Evolutionary conservation across 2,888 invertebrate genomes (phyloP).

Genomic region (Nemurella pictetii): DNA sequence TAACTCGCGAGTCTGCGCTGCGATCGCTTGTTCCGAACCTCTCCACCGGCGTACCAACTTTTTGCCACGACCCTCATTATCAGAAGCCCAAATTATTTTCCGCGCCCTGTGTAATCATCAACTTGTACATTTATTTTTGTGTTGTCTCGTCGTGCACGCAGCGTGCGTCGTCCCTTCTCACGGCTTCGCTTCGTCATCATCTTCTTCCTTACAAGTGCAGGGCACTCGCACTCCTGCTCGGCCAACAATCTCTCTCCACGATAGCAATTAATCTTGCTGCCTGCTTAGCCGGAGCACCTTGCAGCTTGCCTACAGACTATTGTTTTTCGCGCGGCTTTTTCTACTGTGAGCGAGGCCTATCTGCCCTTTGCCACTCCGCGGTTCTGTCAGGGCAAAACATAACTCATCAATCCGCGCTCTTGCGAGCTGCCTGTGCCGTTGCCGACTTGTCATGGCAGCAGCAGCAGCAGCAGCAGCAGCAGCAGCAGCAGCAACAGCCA

Average conservation of each 20-base stretch:
- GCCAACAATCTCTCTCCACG: neutral
- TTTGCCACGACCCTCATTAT: too few species aligned
- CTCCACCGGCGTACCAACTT: too few species aligned
- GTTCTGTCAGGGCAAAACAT: neutral
- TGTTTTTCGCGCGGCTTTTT: conserved; percentile 9
- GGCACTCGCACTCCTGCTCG: neutral
- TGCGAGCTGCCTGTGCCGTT: neutral
- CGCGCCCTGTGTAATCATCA: too few species aligned
- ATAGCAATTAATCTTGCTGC: neutral
- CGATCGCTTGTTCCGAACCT: too few species aligned
- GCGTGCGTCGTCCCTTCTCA: too few species aligned
- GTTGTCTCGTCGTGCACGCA: too few species aligned
- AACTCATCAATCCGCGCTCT: neutral
- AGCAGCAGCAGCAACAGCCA: neutral
- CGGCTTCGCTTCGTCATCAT: too few species aligned
- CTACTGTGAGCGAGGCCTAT: neutral
- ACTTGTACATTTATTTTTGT: too few species aligned
- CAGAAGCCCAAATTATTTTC: too few species aligned
- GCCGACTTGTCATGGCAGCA: neutral
- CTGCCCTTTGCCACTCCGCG: neutral
- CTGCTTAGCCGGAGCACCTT: neutral
- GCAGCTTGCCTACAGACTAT: neutral
- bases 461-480: neutral
- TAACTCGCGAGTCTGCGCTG: too few species aligned
- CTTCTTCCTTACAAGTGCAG: too few species aligned